Evolutionary conservation across 2,888 invertebrate species (phyloP).

Genomic region (Agrotis puta): DNA sequence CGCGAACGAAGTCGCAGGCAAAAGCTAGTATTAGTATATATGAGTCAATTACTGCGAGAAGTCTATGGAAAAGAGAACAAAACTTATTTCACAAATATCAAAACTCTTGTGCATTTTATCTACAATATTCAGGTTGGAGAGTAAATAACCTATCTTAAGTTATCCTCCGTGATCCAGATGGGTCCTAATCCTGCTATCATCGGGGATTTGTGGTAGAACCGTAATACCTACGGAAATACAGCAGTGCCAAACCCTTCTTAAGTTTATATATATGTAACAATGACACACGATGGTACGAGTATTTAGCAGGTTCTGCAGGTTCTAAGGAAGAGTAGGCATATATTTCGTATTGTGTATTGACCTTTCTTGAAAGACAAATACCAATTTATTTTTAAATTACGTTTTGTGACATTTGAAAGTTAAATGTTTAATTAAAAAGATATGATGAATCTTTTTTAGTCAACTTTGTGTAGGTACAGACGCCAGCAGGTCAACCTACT

Average conservation of each 20-base stretch:
- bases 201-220: constrained; percentile 51
- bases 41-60: not conserved
- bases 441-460: not conserved
- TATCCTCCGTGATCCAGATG: constrained; percentile 48
- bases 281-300: constrained; percentile 13
- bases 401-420: not conserved
- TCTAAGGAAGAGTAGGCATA: constrained; percentile 2
- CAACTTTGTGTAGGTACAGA: constrained; percentile 6
- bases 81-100: not conserved
- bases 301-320: constrained; percentile 26
- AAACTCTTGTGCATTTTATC: not conserved
- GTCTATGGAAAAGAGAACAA: not conserved
- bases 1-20: no score
- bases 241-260: constrained; percentile 39
- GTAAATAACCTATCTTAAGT: constrained; percentile 44
- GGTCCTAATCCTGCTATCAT: constrained; percentile 50
- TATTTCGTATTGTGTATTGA: not conserved
- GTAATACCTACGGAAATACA: constrained; percentile 36
- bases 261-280: constrained; percentile 16
- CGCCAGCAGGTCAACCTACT: no score
- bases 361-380: not conserved
- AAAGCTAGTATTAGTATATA: no score
- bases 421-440: not conserved
- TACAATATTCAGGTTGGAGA: constrained; percentile 21
- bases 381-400: not conserved